Base-by-base conservation (phyloP, 2,888 invertebrate species). In the Zelleria hepariella region DNA sequence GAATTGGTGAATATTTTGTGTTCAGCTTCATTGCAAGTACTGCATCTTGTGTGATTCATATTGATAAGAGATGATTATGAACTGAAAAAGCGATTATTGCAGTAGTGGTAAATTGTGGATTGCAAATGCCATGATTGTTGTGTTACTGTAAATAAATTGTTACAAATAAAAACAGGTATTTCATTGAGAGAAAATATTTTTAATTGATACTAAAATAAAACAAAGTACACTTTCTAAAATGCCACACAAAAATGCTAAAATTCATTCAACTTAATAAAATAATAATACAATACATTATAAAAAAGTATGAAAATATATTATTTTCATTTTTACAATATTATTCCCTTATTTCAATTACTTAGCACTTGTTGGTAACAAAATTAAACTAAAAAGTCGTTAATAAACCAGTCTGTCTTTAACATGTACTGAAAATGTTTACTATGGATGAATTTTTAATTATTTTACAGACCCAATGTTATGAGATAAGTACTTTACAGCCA, bases 131-230 rank as follows among this genome's bases (percentile, higher is more conserved):
- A 51, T 51, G 0, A 6, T 20, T 23, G 23, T 51, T 51, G 63
- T 63, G 67, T 65, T 66, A 66, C 66, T 69, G 69, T 71, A 67
- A 71, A 69, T 70, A 69, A 65, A 68, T 48, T 42, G 18, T 47
- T 21, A n/a, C 3, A 6, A 21, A 51, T 20, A 10, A 51, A 49
- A 20, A 51, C 32, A 42, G 32, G 32, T 42, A 8, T 8, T 51
- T 20, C 20, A 20, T 3, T 56, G 20, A 56, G 32, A 56, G 32
- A 42, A 56, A 21, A 26, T 27, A 56, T 56, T 56, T 56, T 56
- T n/a, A 21, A 26, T 0, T 42, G 32, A 42, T 3, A n/a, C n/a
- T n/a, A 27, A 56, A 56, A 27, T 56, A 18, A 32, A 56, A 42
- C 15, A 15, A 56, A 20, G 32, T 18, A 56, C 24, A 21, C 32